Evolutionary conservation across 2,113 vertebrate species (phyloP).

Genomic region (Anguilla rostrata): DNA sequence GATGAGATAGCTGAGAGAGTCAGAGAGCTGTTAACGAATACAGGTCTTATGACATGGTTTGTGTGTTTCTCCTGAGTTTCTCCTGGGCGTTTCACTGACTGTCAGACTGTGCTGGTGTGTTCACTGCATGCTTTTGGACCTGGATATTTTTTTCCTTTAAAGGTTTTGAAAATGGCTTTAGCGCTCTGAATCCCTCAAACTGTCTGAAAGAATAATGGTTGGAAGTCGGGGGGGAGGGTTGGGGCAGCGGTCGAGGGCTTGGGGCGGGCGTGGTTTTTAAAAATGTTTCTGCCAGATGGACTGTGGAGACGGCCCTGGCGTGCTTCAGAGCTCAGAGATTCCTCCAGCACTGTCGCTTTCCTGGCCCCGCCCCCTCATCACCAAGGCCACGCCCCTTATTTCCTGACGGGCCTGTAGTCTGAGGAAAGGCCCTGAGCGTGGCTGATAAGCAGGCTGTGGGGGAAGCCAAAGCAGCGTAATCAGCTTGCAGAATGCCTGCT

Average conservation of each 20-base stretch:
- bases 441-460: slow-evolving; percentile 27
- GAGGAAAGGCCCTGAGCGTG: slow-evolving; percentile 35
- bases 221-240: background rate
- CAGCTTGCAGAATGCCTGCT: slow-evolving; percentile 49
- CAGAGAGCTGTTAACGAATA: too few species aligned
- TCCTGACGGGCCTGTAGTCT: slow-evolving; percentile 51
- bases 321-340: background rate
- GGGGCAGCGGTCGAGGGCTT: background rate
- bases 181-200: background rate
- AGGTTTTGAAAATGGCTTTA: background rate
- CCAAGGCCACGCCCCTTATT: slow-evolving; percentile 48
- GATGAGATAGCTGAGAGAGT: too few species aligned
- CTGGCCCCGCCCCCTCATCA: slow-evolving; percentile 13
- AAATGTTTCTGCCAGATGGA: background rate
- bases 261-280: background rate
- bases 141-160: background rate
- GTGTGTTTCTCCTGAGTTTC: too few species aligned
- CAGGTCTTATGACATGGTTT: too few species aligned
- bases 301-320: slow-evolving; percentile 18
- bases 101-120: background rate
- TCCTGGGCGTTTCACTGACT: too few species aligned
- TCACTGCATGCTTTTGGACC: background rate
- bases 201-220: background rate
- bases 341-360: background rate
- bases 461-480: slow-evolving; percentile 55